These are phyloP conservation scores for Cristatella mucedo DNA, from an alignment of 2,888 invertebrate species.

Conservation along the genomic window DNA sequence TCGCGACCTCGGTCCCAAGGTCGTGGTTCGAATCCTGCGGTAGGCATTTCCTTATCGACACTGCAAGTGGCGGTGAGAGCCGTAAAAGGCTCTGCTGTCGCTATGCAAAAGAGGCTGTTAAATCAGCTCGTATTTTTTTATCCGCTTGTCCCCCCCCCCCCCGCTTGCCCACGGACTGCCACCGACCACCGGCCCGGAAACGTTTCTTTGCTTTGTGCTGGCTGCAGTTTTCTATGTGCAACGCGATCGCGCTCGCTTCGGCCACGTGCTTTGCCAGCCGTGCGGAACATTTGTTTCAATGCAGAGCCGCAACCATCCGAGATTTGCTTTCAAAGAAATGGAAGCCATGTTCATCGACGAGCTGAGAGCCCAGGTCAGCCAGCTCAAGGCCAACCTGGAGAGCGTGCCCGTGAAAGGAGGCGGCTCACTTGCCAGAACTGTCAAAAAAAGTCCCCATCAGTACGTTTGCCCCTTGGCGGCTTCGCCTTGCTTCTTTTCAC, in stretches of 20 bases:
- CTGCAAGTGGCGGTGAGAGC: too few relatives aligned
- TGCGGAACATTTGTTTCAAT: not conserved
- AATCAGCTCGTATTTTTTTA: too few relatives aligned
- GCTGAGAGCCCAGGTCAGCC: constrained; percentile 86
- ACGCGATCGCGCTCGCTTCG: too few relatives aligned
- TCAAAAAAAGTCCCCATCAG: not conserved
- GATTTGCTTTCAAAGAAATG: constrained; percentile 99
- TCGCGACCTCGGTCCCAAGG: too few relatives aligned
- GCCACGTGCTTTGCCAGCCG: too few relatives aligned
- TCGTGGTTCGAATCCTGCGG: too few relatives aligned
- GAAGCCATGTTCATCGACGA: constrained; percentile 97
- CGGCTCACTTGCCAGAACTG: constrained; percentile 9
- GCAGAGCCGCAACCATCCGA: constrained; percentile 77
- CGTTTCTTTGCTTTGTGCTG: not conserved
- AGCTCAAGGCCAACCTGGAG: constrained; percentile 95
- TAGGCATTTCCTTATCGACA: too few relatives aligned
- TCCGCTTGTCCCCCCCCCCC: not conserved
- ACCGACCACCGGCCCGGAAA: not conserved
- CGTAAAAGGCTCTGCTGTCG: too few relatives aligned
- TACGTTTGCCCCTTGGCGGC: too few relatives aligned
- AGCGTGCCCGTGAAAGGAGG: constrained; percentile 63
- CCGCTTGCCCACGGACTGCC: not conserved
- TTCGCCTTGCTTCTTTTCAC: too few relatives aligned
- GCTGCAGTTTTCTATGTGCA: not conserved
- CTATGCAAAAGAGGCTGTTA: too few relatives aligned